Evolutionary conservation across 1,140 invertebrate genomes (phyloP), one percentile per base, ranked within the genome.

Genomic region (Aradophagus sp.): DNA sequence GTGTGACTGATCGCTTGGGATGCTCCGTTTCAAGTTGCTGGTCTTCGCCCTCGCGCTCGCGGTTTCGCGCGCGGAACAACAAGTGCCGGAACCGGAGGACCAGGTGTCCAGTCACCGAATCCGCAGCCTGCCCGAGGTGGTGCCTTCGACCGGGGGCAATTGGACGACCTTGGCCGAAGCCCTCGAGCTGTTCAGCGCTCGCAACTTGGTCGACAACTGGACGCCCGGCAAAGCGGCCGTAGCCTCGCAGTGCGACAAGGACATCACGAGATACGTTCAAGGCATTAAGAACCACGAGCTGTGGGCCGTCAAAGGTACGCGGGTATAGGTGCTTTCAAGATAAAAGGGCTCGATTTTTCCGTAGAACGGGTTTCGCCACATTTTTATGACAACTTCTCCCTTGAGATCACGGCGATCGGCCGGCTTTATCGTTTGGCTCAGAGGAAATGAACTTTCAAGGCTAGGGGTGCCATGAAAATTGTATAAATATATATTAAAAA

Each of bases 261-360:
- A 92, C 42, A 81, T 93, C 77, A 86, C 87, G 34, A 80, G 86
- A 14, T 93, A 91, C 77, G 81, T 93, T 17, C 80, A 87, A 4
- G 92, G 88, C 11, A 79, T 93, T 7, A 82, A 79, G 14, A 86
- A 87, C n/a, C 86, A 87, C 31, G 87, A 88, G 47, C 81, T 89
- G 27, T 93, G 92, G 92, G 91, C 92, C 1, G 80, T 92, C 2
- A 93, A 93, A 86, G 91, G 92, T 93, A 55, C 2, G 27, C 13
- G 27, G 11, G n/a, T n/a, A n/a, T n/a, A n/a, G n/a, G n/a, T n/a
- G n/a, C n/a, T n/a, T n/a, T n/a, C n/a, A n/a, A n/a, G n/a, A n/a
- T n/a, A n/a, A n/a, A 23, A 23, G 20, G 20, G 8, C 20, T 4
- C 8, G 20, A 8, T 8, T 23, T 23, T 23, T 23, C 20, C n/a